phyloP scores from a whole-genome alignment of 2,113 vertebrate genomes.

The Tympanuchus pallidicinctus region DNA sequence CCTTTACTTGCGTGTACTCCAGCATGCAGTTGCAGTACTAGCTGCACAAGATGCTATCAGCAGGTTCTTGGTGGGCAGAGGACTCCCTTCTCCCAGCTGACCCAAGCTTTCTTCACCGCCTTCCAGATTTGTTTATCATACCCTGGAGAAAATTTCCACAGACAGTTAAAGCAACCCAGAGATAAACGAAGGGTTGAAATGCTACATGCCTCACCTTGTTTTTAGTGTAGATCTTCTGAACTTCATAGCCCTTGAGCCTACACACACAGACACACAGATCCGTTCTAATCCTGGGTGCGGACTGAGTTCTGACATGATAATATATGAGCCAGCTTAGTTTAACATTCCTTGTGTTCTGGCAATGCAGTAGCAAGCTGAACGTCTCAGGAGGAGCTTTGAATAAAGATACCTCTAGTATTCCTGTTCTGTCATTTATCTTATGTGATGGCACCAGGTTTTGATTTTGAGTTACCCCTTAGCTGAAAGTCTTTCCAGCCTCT shows the following conservation, averaged over 20 bases:
- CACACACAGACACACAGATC: neutral
- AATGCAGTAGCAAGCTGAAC: neutral
- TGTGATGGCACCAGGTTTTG: neutral
- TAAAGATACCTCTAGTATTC: neutral
- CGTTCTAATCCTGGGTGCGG: neutral
- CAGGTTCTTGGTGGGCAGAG: neutral
- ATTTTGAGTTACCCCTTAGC: neutral
- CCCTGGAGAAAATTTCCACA: neutral
- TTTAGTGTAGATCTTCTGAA: neutral
- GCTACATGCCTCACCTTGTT: neutral
- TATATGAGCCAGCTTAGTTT: neutral
- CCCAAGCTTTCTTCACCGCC: neutral
- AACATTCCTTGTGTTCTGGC: neutral
- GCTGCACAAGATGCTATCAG: neutral
- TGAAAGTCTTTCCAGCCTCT: neutral
- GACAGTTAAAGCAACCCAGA: neutral
- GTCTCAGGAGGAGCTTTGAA: neutral
- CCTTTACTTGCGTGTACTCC: neutral
- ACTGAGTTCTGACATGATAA: neutral
- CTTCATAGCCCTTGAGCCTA: neutral
- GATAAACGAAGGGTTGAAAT: neutral
- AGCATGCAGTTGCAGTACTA: accelerated
- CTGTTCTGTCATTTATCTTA: neutral
- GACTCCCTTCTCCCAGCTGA: neutral
- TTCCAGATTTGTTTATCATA: neutral